Percentiles rank a stretch among this genome's conserved stretches.
Conservation (phyloP, 2,797 vertebrate species). For the Phaenicophaeus curvirostris region DNA sequence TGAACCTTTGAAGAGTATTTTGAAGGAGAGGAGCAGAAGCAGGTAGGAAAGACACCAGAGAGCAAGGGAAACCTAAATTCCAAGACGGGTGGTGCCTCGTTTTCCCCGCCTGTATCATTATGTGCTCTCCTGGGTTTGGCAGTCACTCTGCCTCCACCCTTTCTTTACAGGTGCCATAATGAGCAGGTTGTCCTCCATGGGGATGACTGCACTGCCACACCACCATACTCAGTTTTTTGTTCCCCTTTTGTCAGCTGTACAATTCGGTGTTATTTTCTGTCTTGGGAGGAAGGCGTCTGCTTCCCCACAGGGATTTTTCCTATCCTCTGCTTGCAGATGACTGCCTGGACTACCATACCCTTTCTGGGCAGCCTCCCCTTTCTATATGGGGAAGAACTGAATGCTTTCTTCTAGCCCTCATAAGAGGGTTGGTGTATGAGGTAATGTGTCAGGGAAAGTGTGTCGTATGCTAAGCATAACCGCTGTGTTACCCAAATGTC, state of each 20-base stretch:
- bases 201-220: fast-evolving
- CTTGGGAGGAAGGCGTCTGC: background rate
- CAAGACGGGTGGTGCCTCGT: fast-evolving
- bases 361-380: background rate
- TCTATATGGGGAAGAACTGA: fast-evolving
- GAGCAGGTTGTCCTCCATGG: background rate
- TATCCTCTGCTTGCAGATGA: fast-evolving
- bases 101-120: background rate
- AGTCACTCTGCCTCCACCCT: background rate
- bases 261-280: background rate
- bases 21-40: background rate
- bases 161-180: background rate
- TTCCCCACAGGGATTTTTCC: background rate
- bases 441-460: background rate
- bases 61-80: fast-evolving
- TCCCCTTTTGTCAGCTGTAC: background rate
- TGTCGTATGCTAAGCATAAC: background rate
- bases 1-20: background rate
- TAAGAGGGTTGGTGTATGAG: background rate
- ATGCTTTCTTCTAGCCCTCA: background rate
- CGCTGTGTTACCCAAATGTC: background rate
- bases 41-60: background rate
- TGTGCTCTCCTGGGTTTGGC: fast-evolving
- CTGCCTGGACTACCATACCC: fast-evolving
- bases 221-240: fast-evolving